These are phyloP conservation scores for Nomada lathburiana DNA, from an alignment of 2,888 invertebrate genomes.

Conservation along the genomic window DNA sequence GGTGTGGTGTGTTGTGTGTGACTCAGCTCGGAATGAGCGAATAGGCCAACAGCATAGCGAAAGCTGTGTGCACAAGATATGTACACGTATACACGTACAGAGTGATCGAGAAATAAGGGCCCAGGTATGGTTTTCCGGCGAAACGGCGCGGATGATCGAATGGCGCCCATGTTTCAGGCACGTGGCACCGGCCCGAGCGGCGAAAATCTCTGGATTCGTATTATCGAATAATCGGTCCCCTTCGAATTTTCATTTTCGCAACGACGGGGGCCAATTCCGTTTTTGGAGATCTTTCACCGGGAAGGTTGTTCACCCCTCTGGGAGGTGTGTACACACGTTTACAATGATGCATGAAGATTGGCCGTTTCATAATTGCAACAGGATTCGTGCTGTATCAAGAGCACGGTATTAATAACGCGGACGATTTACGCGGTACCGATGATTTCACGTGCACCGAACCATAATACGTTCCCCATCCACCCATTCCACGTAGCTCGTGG, in stretches of 20 bases:
- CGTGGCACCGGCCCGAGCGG: constrained; percentile 50
- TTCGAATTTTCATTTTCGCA: not conserved
- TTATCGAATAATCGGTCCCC: not conserved
- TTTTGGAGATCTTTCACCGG: not conserved
- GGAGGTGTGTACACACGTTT: not conserved
- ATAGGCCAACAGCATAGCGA: constrained; percentile 76
- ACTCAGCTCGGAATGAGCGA: constrained; percentile 79
- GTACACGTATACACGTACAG: constrained; percentile 56
- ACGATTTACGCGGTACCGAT: constrained; percentile 53
- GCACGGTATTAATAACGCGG: constrained; percentile 59
- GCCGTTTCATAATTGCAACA: constrained; percentile 21
- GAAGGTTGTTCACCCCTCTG: not conserved
- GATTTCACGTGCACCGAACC: constrained; percentile 63
- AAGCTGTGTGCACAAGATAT: constrained; percentile 65
- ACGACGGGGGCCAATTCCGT: not conserved
- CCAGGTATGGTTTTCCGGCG: constrained; percentile 33
- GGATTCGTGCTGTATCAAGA: constrained; percentile 30
- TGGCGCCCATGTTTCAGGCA: constrained; percentile 46
- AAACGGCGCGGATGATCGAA: constrained; percentile 43
- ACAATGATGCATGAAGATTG: not conserved
- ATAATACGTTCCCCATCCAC: constrained; percentile 50
- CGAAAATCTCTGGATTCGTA: constrained; percentile 5
- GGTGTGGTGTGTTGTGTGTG: constrained; percentile 71
- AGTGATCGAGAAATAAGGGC: constrained; percentile 68
- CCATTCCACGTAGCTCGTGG: constrained; percentile 53